Evolutionary conservation across 2,888 invertebrate species (phyloP), one percentile per base, ranked within the genome.

Genomic region (Drosophila melanosoma): DNA sequence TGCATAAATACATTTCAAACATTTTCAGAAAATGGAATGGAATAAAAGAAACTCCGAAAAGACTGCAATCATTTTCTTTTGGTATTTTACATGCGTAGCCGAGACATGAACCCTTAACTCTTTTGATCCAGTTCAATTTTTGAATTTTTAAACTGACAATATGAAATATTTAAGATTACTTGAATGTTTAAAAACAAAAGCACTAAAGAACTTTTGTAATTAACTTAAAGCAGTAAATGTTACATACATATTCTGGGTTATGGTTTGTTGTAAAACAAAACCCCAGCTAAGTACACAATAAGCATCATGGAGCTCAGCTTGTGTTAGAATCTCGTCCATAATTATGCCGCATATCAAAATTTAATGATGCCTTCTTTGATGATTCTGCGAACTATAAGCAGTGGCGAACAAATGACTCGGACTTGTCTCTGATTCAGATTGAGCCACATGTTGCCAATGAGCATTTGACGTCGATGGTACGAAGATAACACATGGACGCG

Each of bases 401-500:
- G 36, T 33, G 42, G 35, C n/a, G 32, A 15, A 15, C 20, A 35
- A 29, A 65, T 52, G 26, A 52, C 15, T 66, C 35, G 33, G 54
- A 69, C 52, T 53, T 60, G 60, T 71, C 36, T 45, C 26, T 53
- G 53, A 54, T 74, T 54, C 54, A 40, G 40, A 62, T 70, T 79
- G 69, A 61, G 61, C 58, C 76, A 79, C 61, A 75, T 75, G 75
- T 69, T 74, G 80, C 38, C 53, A 60, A 58, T 58, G 63, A 49
- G 26, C 53, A 49, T 65, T 69, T 65, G 48, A 42, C 69, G 64
- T 48, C 57, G 45, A 45, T 45, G 12, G 45, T 36, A 48, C 32
- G 42, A 60, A 33, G 40, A 29, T 38, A 49, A 26, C 26, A 53
- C 23, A 54, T 26, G 53, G 33, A 33, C 23, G 23, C n/a, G 20